Evolutionary conservation across 2,113 vertebrate genomes (phyloP).

Genomic region (Xenopus laevis): DNA sequence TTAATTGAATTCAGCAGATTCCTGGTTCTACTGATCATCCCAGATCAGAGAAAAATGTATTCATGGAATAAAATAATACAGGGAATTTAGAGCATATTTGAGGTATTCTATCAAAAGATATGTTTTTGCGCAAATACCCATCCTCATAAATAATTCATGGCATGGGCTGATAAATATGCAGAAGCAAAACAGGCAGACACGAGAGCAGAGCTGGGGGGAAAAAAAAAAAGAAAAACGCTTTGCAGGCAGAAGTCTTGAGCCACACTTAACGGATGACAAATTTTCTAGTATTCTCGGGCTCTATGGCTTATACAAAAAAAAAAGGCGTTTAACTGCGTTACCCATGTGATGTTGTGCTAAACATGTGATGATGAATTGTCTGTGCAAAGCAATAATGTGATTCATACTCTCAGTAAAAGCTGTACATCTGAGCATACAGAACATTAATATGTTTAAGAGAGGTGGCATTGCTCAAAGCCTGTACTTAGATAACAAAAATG

Average conservation of each 20-base stretch:
- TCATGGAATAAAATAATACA: conserved; percentile 46
- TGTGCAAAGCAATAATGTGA: conserved; percentile 50
- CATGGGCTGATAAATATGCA: conserved; percentile 80
- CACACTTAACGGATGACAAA: conserved; percentile 66
- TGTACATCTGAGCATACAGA: background rate
- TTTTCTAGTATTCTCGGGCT: conserved; percentile 60
- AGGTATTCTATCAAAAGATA: conserved; percentile 41
- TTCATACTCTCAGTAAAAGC: conserved; percentile 44
- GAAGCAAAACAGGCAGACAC: conserved; percentile 76
- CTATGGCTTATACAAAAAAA: conserved; percentile 47
- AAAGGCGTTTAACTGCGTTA: conserved; percentile 47
- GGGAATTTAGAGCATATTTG: conserved; percentile 50
- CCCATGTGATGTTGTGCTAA: conserved; percentile 59
- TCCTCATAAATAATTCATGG: conserved; percentile 74
- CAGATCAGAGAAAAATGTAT: no score
- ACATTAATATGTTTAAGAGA: background rate
- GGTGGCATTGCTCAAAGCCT: background rate
- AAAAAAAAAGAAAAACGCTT: conserved; percentile 56
- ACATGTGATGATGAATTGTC: conserved; percentile 60
- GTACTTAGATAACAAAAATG: no score
- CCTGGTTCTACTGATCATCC: no score
- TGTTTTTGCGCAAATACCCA: conserved; percentile 57
- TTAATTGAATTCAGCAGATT: no score
- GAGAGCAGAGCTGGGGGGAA: conserved; percentile 57
- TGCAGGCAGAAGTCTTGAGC: conserved; percentile 66